Conservation (phyloP, 35 echinoderm and acorn worm genomes). For the Strongylocentrotus purpuratus region DNA sequence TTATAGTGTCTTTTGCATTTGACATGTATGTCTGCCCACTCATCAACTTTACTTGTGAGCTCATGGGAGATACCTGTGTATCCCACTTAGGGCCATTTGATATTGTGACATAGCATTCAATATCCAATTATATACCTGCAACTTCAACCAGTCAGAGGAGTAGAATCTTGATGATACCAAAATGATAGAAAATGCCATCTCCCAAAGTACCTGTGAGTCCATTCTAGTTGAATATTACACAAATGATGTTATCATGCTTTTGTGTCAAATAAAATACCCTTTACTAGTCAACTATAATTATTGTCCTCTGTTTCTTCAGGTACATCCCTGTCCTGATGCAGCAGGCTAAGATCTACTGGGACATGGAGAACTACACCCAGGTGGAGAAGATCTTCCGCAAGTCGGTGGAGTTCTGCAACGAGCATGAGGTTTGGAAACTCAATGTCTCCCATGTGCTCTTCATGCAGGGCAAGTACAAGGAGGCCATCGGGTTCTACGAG, state of each 20-base stretch:
- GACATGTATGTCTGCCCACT: no score
- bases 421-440: constrained; percentile 99
- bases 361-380: constrained; percentile 94
- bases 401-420: constrained; percentile 99
- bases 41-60: no score
- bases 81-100: no score
- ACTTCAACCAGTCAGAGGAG: no score
- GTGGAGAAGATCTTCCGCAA: constrained; percentile 99
- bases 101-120: no score
- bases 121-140: no score
- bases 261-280: background rate
- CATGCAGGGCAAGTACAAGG: constrained; percentile 99
- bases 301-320: constrained; percentile 30
- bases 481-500: constrained; percentile 97
- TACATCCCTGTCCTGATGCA: constrained; percentile 98
- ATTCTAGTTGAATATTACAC: no score
- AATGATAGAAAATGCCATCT: no score
- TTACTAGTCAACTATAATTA: background rate
- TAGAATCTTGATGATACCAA: no score
- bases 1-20: no score
- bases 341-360: constrained; percentile 99
- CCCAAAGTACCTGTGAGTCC: no score
- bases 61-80: no score
- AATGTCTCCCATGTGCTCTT: constrained; percentile 99
- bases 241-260: background rate